phyloP scores from a whole-genome alignment of 1,140 invertebrate genomes.

The Micrasema minimum region DNA sequence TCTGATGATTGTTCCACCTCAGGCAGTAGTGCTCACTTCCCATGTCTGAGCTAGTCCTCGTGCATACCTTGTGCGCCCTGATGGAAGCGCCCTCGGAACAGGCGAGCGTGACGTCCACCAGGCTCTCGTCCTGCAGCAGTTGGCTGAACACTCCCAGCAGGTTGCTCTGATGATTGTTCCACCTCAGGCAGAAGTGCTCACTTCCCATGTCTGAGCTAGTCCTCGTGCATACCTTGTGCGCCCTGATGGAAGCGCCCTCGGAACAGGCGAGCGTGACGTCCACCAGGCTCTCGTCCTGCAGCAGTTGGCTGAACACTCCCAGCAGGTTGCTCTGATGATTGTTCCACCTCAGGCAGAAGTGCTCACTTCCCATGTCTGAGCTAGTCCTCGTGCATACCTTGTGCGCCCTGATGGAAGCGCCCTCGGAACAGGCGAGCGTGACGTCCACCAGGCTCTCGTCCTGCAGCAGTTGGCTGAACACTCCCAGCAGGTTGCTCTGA shows the following conservation, averaged over 20 bases:
- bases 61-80: slow-evolving; percentile 90
- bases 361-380: slow-evolving; percentile 95
- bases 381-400: slow-evolving; percentile 86
- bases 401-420: slow-evolving; percentile 92
- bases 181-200: slow-evolving; percentile 95
- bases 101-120: slow-evolving; percentile 95
- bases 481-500: slow-evolving; percentile 94
- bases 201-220: slow-evolving; percentile 93
- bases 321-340: slow-evolving; percentile 96
- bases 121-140: slow-evolving; percentile 91
- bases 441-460: slow-evolving; percentile 95
- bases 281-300: slow-evolving; percentile 93
- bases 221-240: slow-evolving; percentile 90
- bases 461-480: slow-evolving; percentile 93
- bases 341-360: slow-evolving; percentile 95
- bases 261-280: slow-evolving; percentile 95
- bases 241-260: slow-evolving; percentile 92
- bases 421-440: slow-evolving; percentile 93
- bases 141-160: slow-evolving; percentile 94
- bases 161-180: slow-evolving; percentile 97
- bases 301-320: slow-evolving; percentile 93
- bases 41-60: slow-evolving; percentile 91
- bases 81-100: slow-evolving; percentile 93
- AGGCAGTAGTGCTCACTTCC: slow-evolving; percentile 96
- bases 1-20: slow-evolving; percentile 96